phyloP scores from a whole-genome alignment of 2,888 invertebrate species.

The Chironomus riparius region DNA sequence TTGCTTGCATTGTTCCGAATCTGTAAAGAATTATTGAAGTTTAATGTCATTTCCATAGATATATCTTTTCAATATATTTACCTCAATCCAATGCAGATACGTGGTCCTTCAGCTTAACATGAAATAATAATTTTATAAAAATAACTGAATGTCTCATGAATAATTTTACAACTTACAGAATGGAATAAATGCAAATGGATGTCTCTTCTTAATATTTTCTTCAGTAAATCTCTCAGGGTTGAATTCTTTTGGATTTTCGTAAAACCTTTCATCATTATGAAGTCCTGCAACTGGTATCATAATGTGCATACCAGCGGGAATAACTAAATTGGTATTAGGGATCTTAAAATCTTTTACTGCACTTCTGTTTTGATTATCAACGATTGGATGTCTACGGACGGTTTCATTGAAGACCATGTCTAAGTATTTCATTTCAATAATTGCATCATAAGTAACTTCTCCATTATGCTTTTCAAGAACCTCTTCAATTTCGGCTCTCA shows the following conservation, averaged over 20 bases:
- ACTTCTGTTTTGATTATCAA: constrained; percentile 28
- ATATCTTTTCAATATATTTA: not conserved
- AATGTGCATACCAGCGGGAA: not conserved
- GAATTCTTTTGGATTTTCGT: not conserved
- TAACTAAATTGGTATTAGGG: not conserved
- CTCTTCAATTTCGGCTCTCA: constrained; percentile 40
- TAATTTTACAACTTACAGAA: not conserved
- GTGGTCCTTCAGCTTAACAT: constrained; percentile 6
- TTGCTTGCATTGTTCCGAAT: constrained; percentile 30
- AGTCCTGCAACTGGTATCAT: not conserved
- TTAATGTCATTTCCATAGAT: too few relatives aligned
- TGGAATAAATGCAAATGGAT: constrained; percentile 24
- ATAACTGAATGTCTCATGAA: too few relatives aligned
- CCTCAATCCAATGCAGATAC: constrained; percentile 6
- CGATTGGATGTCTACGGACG: constrained; percentile 30
- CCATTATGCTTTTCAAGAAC: constrained; percentile 34
- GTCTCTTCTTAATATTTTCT: constrained; percentile 28
- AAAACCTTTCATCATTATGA: not conserved
- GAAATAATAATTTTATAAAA: not conserved
- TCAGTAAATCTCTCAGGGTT: constrained; percentile 20
- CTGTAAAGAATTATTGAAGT: not conserved
- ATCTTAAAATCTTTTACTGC: constrained; percentile 28
- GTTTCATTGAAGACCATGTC: constrained; percentile 39
- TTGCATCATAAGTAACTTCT: constrained; percentile 37
- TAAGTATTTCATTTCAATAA: constrained; percentile 40